Base-by-base conservation (phyloP, 2,888 invertebrate genomes). In the Melanophora roralis region DNA sequence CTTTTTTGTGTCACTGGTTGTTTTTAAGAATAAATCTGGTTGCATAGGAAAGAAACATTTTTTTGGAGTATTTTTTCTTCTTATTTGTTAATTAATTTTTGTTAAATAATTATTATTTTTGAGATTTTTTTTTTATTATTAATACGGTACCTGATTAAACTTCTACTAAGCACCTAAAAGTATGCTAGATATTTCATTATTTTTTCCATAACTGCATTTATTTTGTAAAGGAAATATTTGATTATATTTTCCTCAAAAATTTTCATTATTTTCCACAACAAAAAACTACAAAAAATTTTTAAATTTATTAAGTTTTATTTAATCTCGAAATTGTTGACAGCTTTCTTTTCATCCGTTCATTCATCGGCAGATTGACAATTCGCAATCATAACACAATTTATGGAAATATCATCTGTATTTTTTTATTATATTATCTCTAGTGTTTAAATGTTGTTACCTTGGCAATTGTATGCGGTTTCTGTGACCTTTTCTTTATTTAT, bases 401-500 rank as follows among this genome's bases (percentile, higher is more conserved):
- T 8, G 51, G 36, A 12, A 21, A 21, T 14, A 7, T 23, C 36
- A 36, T 47, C 34, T 62, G 34, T 12, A n/a, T n/a, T n/a, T n/a
- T n/a, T 69, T 60, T 40, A 36, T 60, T 36, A 32, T 32, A 14
- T 45, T 34, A 68, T 55, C 67, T 55, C 67, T 55, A 3, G 36
- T 60, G 23, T 40, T 27, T 65, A 6, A 14, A n/a, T n/a, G n/a
- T 51, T 38, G 11, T 57, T 21, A 40, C 47, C 57, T 65, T 51
- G 59, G 59, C 43, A 51, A 57, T 69, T 71, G n/a, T 77, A 12
- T 64, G 65, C 36, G 43, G 23, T 65, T 45, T 32, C 38, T 72
- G 14, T 45, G 65, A 59, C 71, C 77, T 72, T 77, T 78, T 60
- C 73, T 49, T 32, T 53, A 60, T 78, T 60, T 65, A 55, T 71